Evolutionary conservation across 37 sponge, comb jelly and placozoan genomes (phyloP).

Genomic region (Corticium candelabrum): DNA sequence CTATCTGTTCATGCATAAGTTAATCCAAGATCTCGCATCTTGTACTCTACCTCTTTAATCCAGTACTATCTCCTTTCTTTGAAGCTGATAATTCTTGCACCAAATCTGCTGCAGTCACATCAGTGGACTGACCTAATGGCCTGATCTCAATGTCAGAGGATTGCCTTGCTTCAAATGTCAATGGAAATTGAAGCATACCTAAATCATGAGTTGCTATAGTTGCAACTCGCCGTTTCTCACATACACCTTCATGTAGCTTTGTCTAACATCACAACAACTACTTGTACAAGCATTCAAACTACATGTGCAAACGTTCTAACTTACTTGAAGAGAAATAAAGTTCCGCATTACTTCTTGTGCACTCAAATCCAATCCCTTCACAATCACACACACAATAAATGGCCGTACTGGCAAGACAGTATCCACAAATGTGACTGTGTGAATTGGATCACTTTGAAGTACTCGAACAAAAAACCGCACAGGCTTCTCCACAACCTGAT

Average conservation of each 20-base stretch:
- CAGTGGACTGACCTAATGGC: conserved; percentile 47
- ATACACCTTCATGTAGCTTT: conserved; percentile 68
- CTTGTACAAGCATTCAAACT: no score
- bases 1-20: no score
- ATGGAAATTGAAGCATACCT: conserved; percentile 37
- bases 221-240: conserved; percentile 60
- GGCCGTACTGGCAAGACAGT: conserved; percentile 53
- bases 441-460: neutral
- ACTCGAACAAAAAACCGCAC: neutral
- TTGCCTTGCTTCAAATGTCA: conserved; percentile 26
- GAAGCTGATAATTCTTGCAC: conserved; percentile 34
- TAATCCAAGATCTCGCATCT: no score
- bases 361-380: conserved; percentile 46
- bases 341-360: conserved; percentile 23
- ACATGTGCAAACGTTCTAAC: neutral
- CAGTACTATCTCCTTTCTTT: no score
- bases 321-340: conserved; percentile 78
- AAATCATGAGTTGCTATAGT: conserved; percentile 88
- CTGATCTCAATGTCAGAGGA: conserved; percentile 33
- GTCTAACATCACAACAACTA: conserved; percentile 39
- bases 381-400: conserved; percentile 60
- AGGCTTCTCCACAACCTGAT: neutral
- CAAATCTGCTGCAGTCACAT: conserved; percentile 35
- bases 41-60: no score
- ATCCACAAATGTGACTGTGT: conserved; percentile 17